Percentiles rank a stretch among this genome's conserved stretches.
Conservation (phyloP, 2,888 invertebrate species). For the Drosophila lutescens region DNA sequence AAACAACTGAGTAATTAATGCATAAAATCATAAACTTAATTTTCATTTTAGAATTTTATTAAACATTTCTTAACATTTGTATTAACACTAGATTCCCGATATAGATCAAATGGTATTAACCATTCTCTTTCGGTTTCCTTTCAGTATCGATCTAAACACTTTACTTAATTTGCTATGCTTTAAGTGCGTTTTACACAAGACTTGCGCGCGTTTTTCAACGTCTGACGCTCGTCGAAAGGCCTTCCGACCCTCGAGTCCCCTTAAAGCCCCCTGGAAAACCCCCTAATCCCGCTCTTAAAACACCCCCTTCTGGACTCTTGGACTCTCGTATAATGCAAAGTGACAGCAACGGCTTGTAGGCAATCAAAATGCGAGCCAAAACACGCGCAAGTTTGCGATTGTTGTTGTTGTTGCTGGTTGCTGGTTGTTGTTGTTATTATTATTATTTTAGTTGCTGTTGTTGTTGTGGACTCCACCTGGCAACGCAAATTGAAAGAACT, state of each 20-base stretch:
- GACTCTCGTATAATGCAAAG: constrained; percentile 71
- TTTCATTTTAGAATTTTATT: too few relatives aligned
- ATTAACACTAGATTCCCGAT: too few relatives aligned
- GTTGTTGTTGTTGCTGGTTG: constrained; percentile 12
- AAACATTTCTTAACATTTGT: too few relatives aligned
- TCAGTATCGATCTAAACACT: neutral
- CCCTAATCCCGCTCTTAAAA: neutral
- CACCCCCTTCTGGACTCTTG: constrained; percentile 32
- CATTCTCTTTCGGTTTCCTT: neutral
- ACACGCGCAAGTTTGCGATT: constrained; percentile 69
- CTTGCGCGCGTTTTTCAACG: constrained; percentile 14
- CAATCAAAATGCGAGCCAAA: constrained; percentile 75
- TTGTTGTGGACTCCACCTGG: constrained; percentile 48
- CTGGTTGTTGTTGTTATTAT: constrained; percentile 19
- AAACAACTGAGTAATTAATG: neutral
- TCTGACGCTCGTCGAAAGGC: constrained; percentile 25
- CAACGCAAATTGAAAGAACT: constrained; percentile 77
- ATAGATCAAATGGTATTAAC: neutral
- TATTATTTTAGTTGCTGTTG: constrained; percentile 14
- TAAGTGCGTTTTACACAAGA: neutral
- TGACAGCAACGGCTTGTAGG: constrained; percentile 75
- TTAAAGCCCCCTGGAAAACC: neutral
- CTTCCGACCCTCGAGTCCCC: constrained; percentile 5
- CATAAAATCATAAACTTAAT: too few relatives aligned
- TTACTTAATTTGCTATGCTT: neutral